phyloP scores from a whole-genome alignment of 2,113 vertebrate species.

The Erythrocebus patas region DNA sequence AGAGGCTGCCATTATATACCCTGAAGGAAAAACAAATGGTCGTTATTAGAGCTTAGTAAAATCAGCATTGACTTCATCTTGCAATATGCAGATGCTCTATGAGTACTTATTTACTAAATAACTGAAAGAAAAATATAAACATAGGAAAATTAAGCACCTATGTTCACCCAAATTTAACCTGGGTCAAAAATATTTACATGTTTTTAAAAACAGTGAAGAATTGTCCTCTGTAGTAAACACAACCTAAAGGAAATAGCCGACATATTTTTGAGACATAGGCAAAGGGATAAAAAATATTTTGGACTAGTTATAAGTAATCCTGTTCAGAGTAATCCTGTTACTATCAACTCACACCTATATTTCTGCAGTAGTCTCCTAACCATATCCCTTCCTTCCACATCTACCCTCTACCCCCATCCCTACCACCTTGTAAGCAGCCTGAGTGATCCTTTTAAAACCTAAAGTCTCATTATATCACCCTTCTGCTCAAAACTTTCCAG shows the following conservation, averaged over 20 bases:
- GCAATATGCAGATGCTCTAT: neutral
- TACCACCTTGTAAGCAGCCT: neutral
- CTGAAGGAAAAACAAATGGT: neutral
- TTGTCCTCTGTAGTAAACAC: neutral
- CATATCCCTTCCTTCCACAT: neutral
- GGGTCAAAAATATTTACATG: neutral
- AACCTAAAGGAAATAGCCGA: neutral
- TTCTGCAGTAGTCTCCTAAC: neutral
- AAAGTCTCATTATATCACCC: neutral
- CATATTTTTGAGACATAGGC: neutral
- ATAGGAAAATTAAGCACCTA: neutral
- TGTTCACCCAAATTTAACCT: neutral
- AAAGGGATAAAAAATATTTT: neutral
- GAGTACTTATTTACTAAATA: neutral
- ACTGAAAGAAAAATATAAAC: neutral
- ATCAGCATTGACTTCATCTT: neutral
- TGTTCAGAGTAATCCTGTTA: neutral
- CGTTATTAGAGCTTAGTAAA: neutral
- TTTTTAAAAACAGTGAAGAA: neutral
- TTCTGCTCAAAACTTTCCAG: neutral
- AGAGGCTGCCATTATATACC: neutral
- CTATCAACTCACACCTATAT: neutral
- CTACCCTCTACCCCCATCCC: accelerated
- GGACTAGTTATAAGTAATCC: neutral
- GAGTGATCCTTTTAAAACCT: neutral